Percentiles rank a stretch among this genome's conserved stretches.
Evolutionary conservation across 2,888 invertebrate genomes (phyloP).

Genomic region (Lycia hirtaria): DNA sequence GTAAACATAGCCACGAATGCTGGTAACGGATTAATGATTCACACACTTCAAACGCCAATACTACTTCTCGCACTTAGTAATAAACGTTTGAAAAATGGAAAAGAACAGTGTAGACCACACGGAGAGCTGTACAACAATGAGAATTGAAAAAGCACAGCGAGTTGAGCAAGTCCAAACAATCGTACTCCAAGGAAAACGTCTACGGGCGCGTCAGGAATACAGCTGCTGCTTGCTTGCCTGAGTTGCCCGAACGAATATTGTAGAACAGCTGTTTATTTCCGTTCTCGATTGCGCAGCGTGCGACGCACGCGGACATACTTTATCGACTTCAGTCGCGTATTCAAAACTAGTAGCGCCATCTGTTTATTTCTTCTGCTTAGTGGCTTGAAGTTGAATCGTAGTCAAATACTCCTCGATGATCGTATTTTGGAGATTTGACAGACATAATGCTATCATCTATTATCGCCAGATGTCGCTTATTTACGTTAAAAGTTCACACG

Average conservation of each 20-base stretch:
- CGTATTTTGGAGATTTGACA: too few relatives aligned
- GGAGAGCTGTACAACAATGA: slow-evolving; percentile 72
- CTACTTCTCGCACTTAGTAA: slow-evolving; percentile 58
- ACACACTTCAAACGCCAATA: slow-evolving; percentile 77
- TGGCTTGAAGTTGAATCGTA: neutral
- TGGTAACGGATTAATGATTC: slow-evolving; percentile 69
- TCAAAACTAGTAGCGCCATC: neutral
- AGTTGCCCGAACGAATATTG: slow-evolving; percentile 83
- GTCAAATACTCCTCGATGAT: too few relatives aligned
- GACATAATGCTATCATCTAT: too few relatives aligned
- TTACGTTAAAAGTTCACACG: too few relatives aligned
- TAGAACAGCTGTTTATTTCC: slow-evolving; percentile 85
- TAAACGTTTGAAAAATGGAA: slow-evolving; percentile 68
- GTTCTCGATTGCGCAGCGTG: slow-evolving; percentile 80
- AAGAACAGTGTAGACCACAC: slow-evolving; percentile 63
- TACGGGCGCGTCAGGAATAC: slow-evolving; percentile 67
- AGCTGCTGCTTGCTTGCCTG: slow-evolving; percentile 66
- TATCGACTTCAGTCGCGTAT: slow-evolving; percentile 62
- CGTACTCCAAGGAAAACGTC: slow-evolving; percentile 78
- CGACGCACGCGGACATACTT: slow-evolving; percentile 71
- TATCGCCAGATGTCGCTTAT: too few relatives aligned
- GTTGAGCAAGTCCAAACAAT: slow-evolving; percentile 67
- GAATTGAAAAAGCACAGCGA: slow-evolving; percentile 54
- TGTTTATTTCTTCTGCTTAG: neutral
- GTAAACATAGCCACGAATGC: slow-evolving; percentile 79